Conservation (phyloP, 2,797 vertebrate species). For the Pipistrellus nathusii region DNA sequence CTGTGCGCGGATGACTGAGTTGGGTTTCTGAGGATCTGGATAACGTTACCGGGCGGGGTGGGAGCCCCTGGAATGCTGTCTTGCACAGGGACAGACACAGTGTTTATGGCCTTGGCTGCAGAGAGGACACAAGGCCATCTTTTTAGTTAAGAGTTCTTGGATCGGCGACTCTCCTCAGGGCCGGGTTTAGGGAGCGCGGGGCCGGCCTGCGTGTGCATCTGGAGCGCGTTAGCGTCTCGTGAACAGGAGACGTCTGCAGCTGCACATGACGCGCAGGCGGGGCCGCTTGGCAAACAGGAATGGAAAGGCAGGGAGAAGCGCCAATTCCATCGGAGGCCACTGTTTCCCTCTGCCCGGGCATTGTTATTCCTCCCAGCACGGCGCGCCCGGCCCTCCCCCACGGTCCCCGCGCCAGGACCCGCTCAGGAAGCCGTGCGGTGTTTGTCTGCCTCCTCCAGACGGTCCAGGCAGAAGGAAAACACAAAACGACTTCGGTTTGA, state of each 20-base stretch:
- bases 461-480: neutral
- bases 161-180: conserved; percentile 88
- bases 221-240: conserved; percentile 97
- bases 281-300: conserved; percentile 90
- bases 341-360: conserved; percentile 87
- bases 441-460: neutral
- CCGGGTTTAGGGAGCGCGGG: conserved; percentile 87
- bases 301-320: conserved; percentile 90
- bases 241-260: conserved; percentile 95
- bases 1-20: conserved; percentile 80
- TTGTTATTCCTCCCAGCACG: conserved; percentile 76
- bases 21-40: conserved; percentile 86
- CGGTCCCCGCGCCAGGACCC: too few species aligned
- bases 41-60: conserved; percentile 82
- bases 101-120: conserved; percentile 87
- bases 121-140: conserved; percentile 87
- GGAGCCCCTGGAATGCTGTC: conserved; percentile 84
- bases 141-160: conserved; percentile 93
- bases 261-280: conserved; percentile 90
- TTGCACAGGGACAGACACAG: conserved; percentile 81
- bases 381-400: neutral
- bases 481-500: neutral
- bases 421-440: neutral
- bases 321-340: conserved; percentile 83
- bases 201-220: conserved; percentile 98